These are phyloP conservation scores for Grammomys dolichurus DNA, from an alignment of 2,113 vertebrate species.

Conservation along the genomic window DNA sequence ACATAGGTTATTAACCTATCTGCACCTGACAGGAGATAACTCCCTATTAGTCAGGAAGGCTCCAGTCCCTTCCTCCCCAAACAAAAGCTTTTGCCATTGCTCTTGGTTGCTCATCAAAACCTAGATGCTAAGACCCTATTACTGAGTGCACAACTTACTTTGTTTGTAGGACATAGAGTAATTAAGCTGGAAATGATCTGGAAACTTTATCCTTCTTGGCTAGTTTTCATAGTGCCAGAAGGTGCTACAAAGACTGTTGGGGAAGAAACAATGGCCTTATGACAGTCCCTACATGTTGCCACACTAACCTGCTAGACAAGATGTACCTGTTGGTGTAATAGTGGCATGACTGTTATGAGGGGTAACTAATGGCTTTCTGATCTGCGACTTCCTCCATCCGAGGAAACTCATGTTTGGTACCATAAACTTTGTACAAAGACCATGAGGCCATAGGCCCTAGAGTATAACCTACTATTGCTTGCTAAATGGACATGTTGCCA, in stretches of 20 bases:
- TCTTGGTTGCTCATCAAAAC: neutral
- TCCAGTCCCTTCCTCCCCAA: neutral
- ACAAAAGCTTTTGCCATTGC: neutral
- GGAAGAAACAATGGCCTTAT: neutral
- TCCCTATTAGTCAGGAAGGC: neutral
- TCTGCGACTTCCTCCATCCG: neutral
- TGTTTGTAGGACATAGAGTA: neutral
- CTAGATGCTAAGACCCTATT: neutral
- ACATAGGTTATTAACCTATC: neutral
- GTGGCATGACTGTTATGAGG: neutral
- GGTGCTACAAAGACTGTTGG: neutral
- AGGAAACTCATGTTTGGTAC: neutral
- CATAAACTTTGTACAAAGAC: neutral
- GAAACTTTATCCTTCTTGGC: neutral
- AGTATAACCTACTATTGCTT: neutral
- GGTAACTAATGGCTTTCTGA: neutral
- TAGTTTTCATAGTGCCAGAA: neutral
- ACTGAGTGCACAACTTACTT: neutral
- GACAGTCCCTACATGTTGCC: no score
- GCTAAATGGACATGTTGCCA: neutral
- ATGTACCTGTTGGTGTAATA: neutral
- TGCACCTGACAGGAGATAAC: neutral
- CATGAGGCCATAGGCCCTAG: neutral
- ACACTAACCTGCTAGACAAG: neutral
- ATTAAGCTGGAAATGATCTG: neutral